phyloP scores from a whole-genome alignment of 2,113 vertebrate species.

The Catharus fuscescens region DNA sequence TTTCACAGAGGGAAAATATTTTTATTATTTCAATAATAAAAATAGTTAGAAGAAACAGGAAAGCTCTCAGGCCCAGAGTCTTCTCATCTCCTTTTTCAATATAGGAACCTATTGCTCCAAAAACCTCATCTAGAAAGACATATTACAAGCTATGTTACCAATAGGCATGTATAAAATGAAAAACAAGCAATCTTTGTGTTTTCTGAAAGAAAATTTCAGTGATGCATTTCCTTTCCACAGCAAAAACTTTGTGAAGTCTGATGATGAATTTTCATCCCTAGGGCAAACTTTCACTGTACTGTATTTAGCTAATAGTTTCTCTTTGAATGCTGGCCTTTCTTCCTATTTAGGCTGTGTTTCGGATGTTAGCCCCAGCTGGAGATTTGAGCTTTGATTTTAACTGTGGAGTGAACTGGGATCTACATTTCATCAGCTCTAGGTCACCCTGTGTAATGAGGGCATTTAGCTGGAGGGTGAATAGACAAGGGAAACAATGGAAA shows the following conservation, averaged over 20 bases:
- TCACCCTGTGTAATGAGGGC: conserved; percentile 28
- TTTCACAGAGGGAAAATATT: background rate
- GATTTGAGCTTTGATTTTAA: background rate
- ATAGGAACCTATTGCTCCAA: background rate
- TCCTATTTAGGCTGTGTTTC: background rate
- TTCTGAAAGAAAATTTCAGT: background rate
- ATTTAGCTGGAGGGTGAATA: conserved; percentile 29
- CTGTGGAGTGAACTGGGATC: background rate
- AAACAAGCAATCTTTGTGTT: background rate
- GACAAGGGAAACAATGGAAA: background rate
- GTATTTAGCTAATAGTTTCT: background rate
- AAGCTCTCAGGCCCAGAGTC: background rate
- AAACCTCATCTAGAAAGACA: background rate
- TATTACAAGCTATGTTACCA: background rate
- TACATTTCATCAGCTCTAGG: conserved; percentile 31
- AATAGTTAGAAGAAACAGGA: background rate
- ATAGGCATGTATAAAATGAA: background rate
- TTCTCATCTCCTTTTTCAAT: background rate
- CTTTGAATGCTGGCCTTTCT: background rate
- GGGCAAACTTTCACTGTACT: background rate
- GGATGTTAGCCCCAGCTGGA: background rate
- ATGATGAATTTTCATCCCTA: background rate
- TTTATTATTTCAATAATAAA: background rate
- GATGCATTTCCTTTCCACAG: background rate
- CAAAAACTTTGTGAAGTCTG: background rate